Evolutionary conservation across 2,797 vertebrate species (phyloP).

Genomic region (Pseudopleuronectes americanus): DNA sequence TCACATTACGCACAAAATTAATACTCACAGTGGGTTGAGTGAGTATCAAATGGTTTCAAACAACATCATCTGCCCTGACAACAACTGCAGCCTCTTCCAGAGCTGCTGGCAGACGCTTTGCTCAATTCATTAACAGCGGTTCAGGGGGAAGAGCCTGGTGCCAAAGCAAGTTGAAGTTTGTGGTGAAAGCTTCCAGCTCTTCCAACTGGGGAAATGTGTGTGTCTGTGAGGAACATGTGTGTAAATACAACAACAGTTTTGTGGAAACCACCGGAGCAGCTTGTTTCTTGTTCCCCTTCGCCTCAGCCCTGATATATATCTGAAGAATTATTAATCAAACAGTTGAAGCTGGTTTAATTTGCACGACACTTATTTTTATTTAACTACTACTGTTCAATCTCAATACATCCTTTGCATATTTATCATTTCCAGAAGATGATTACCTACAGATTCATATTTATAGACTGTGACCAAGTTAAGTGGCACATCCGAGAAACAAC

Average conservation of each 20-base stretch:
- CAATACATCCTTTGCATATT: background rate
- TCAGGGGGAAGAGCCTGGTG: background rate
- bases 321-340: slow-evolving; percentile 3
- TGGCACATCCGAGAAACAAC: slow-evolving; percentile 28
- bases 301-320: background rate
- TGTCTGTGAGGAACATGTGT: slow-evolving; percentile 23
- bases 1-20: background rate
- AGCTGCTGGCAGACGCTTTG: slow-evolving; percentile 4
- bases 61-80: slow-evolving; percentile 10
- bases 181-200: slow-evolving; percentile 4
- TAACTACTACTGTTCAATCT: slow-evolving; percentile 2
- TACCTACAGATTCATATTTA: slow-evolving; percentile 27
- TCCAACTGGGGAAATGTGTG: slow-evolving; percentile 10
- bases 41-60: slow-evolving; percentile 17
- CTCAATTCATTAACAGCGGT: slow-evolving; percentile 13
- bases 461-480: slow-evolving; percentile 39
- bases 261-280: too few relatives aligned
- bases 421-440: background rate
- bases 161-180: background rate
- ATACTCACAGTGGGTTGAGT: slow-evolving; percentile 11
- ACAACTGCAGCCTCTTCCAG: background rate
- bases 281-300: too few relatives aligned
- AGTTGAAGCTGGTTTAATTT: slow-evolving; percentile 12
- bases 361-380: background rate
- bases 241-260: slow-evolving; percentile 1